phyloP scores from a whole-genome alignment of 2,888 invertebrate genomes.

The Carabus problematicus region DNA sequence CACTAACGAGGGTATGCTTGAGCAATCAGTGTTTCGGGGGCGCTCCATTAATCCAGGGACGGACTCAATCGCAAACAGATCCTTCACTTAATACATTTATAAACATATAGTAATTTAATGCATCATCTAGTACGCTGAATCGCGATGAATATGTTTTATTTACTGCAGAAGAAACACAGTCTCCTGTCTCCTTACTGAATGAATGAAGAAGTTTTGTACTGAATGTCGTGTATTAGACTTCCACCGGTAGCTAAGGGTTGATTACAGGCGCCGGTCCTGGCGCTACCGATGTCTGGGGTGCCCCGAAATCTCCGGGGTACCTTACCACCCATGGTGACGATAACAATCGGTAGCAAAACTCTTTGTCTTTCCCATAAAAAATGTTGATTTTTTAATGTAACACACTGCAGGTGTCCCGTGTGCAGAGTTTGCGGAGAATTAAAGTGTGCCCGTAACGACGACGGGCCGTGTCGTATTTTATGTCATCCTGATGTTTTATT shows the following conservation, averaged over 20 bases:
- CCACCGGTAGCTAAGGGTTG: too few species aligned
- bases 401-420: conserved; percentile 33
- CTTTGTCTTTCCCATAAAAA: conserved; percentile 43
- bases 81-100: too few species aligned
- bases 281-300: conserved; percentile 7
- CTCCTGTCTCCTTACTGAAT: too few species aligned
- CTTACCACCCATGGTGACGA: conserved; percentile 40
- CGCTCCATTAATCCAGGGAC: conserved; percentile 9
- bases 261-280: neutral
- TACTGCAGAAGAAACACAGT: too few species aligned
- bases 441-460: too few species aligned
- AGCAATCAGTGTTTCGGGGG: conserved; percentile 14
- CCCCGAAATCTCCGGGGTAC: conserved; percentile 12
- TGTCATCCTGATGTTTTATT: neutral
- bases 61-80: neutral
- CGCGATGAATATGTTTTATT: too few species aligned
- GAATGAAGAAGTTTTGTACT: too few species aligned
- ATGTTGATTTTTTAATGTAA: conserved; percentile 42
- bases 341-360: conserved; percentile 43
- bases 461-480: too few species aligned
- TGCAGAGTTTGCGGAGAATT: neutral
- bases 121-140: too few species aligned
- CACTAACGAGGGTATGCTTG: conserved; percentile 24
- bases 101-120: too few species aligned
- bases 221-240: too few species aligned